A percentile compares a stretch with the other conserved stretches of the same genome.
Evolutionary conservation across 2,113 vertebrate species (phyloP).

Genomic region (Sialia sialis): DNA sequence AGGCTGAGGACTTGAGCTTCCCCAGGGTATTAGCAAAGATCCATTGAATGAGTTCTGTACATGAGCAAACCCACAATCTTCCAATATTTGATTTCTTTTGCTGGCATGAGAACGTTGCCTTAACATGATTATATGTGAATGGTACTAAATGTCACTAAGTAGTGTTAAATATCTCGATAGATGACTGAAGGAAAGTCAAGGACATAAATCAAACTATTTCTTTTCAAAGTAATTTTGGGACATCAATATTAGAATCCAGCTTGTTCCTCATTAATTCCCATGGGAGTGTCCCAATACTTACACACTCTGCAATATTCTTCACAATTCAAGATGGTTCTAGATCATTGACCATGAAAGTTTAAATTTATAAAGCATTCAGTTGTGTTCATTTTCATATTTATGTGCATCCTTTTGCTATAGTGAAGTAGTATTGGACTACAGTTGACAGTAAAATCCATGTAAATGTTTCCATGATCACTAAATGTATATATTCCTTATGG

Average conservation of each 20-base stretch:
- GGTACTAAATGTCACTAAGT: background rate
- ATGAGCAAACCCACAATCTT: background rate
- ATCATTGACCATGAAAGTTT: background rate
- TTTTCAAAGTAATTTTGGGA: background rate
- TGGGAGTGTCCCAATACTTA: background rate
- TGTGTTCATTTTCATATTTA: background rate
- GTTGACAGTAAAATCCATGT: background rate
- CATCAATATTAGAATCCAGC: background rate
- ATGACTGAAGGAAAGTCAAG: background rate
- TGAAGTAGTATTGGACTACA: background rate
- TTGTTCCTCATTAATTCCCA: background rate
- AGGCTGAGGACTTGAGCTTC: background rate
- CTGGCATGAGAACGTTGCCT: background rate
- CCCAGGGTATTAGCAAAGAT: background rate
- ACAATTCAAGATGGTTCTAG: background rate
- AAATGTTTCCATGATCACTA: background rate
- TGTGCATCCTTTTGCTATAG: background rate
- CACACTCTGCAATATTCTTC: background rate
- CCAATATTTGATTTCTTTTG: background rate
- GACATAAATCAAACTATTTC: background rate
- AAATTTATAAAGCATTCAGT: background rate
- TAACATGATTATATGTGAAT: background rate
- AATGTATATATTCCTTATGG: background rate
- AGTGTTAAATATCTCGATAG: background rate
- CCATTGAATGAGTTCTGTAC: background rate